phyloP scores from a whole-genome alignment of 1,140 invertebrate genomes.

The Zaprionus tsacasi region DNA sequence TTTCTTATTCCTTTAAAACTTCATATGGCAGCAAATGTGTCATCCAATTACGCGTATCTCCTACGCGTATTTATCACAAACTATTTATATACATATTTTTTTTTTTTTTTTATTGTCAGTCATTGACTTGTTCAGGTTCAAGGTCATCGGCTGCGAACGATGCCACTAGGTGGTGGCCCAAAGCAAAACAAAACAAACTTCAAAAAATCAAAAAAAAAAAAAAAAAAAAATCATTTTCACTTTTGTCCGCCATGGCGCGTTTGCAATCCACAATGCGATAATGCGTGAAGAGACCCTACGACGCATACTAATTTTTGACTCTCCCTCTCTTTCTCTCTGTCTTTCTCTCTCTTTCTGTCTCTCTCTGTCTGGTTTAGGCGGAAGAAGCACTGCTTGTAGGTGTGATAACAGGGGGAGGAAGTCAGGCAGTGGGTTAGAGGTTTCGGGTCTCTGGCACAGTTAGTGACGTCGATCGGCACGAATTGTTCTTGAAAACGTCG shows the following conservation, averaged over 20 bases:
- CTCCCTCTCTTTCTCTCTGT: neutral
- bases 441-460: conserved; percentile 23
- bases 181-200: conserved; percentile 53
- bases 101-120: conserved; percentile 37
- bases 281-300: conserved; percentile 43
- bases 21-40: conserved; percentile 27
- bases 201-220: conserved; percentile 2
- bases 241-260: conserved; percentile 67
- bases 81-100: conserved; percentile 22
- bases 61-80: conserved; percentile 24
- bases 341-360: neutral
- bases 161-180: conserved; percentile 35
- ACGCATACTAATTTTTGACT: conserved; percentile 67
- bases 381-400: conserved; percentile 39
- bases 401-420: neutral
- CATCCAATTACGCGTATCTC: conserved; percentile 26
- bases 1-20: neutral
- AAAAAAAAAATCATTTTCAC: conserved; percentile 57
- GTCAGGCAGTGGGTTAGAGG: neutral
- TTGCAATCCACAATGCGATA: conserved; percentile 32
- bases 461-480: conserved; percentile 15
- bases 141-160: conserved; percentile 47
- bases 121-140: conserved; percentile 79
- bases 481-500: conserved; percentile 73
- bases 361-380: conserved; percentile 31